Base-by-base conservation (phyloP, 2,888 invertebrate species). In the Myopa tessellatipennis region DNA sequence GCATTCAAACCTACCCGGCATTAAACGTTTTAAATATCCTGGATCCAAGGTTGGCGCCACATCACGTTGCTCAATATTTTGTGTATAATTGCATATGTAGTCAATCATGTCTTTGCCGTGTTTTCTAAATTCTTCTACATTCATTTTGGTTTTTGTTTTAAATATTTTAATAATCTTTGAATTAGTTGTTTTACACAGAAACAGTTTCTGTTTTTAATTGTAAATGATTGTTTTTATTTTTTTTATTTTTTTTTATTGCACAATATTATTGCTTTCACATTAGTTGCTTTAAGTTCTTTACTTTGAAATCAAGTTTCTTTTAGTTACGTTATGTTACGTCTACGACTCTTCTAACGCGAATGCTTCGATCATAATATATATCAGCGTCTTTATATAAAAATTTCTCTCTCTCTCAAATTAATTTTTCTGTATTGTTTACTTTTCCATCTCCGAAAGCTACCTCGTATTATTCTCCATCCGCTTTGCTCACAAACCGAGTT, bases 41-140 rank as follows among this genome's bases (percentile, higher is more conserved):
- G 96, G 95, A 85, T 94, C 93, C 61, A 95, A 91, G 81, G 92
- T 92, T 5, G 96, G 95, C 12, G 95, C 93, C 2, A 96, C 95
- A 81, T 93, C 90, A 67, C 94, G 90, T 60, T 91, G 89, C 45
- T 91, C 91, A 76, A 96, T 91, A 78, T 91, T 93, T 80, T 92
- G 91, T 90, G 94, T 90, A 87, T 95, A 96, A 79, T 94, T 91
- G 86, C 95, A 95, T 80, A 96, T 95, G 87, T 94, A 95, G 88
- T 96, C 95, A 79, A 96, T 92, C 94, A 95, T 95, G 87, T 95
- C 92, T 88, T 94, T 94, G 34, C 95, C 95, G 78, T 93, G 91
- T 77, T 90, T 89, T 76, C 95, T 91, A 89, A 96, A 95, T 83
- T 94, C 93, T 84, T 93, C 92, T 18, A 93, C 91, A 89, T 95